phyloP scores from a whole-genome alignment of 1,140 invertebrate species.

The Lepidurus arcticus region DNA sequence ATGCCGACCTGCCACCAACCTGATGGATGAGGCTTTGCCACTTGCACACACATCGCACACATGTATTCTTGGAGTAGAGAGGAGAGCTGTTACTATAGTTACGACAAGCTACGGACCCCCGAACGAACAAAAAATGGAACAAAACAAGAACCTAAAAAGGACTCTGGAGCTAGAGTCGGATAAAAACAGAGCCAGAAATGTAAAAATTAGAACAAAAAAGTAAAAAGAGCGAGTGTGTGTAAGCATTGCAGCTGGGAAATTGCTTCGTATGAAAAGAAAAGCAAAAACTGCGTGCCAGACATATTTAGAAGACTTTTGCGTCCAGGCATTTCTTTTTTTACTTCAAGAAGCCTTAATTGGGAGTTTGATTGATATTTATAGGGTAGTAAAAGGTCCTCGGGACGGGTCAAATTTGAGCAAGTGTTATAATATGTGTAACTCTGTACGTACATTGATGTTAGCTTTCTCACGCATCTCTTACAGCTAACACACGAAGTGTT shows the following conservation, averaged over 20 bases:
- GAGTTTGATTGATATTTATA: background rate
- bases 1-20: conserved; percentile 20
- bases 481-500: conserved; percentile 18
- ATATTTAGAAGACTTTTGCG: too few relatives aligned
- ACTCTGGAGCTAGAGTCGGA: too few relatives aligned
- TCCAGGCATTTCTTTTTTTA: too few relatives aligned
- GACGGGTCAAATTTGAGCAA: background rate
- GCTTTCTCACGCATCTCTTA: conserved; percentile 1
- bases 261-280: too few relatives aligned
- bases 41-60: conserved; percentile 2
- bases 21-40: conserved; percentile 9
- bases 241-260: too few relatives aligned
- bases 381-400: background rate
- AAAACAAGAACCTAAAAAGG: too few relatives aligned
- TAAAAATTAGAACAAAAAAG: too few relatives aligned
- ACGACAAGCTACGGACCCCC: too few relatives aligned
- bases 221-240: too few relatives aligned
- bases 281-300: too few relatives aligned
- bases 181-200: too few relatives aligned
- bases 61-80: background rate
- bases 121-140: too few relatives aligned
- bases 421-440: background rate
- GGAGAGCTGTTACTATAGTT: background rate
- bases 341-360: background rate
- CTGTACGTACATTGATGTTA: background rate